A percentile compares a stretch with the other conserved stretches of the same genome.
Conservation (phyloP, 2,797 vertebrate species). For the Chlorospingus flavigularis region DNA sequence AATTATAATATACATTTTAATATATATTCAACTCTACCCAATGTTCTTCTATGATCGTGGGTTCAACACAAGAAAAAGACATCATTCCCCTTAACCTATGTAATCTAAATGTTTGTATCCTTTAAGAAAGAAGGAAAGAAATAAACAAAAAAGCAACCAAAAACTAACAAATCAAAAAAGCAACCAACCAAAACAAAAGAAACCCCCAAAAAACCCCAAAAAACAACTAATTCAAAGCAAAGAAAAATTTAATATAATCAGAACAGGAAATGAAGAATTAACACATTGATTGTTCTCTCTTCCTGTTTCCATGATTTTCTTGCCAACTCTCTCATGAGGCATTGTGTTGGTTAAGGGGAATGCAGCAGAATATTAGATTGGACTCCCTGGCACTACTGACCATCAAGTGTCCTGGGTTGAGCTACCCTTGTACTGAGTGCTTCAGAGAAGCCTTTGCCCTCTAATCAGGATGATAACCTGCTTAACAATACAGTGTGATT, state of each 20-base stretch:
- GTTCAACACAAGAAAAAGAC: neutral
- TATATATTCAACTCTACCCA: neutral
- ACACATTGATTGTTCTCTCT: neutral
- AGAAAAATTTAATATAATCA: neutral
- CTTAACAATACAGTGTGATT: neutral
- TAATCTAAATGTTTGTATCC: neutral
- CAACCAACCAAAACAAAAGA: neutral
- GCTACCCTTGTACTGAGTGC: neutral
- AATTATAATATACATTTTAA: neutral
- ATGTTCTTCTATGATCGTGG: neutral
- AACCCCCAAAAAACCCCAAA: rapidly evolving
- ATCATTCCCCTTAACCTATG: rapidly evolving
- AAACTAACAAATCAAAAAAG: neutral
- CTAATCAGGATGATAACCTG: neutral
- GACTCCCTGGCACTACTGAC: neutral
- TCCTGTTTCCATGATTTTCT: neutral
- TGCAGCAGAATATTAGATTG: neutral
- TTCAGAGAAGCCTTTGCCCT: neutral
- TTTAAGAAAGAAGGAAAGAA: neutral
- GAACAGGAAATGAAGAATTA: neutral
- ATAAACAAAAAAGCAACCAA: rapidly evolving
- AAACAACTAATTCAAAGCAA: neutral
- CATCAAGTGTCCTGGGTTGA: neutral
- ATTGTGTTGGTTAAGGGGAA: neutral
- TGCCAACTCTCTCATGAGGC: neutral